Percentiles rank a stretch among this genome's conserved stretches.
Evolutionary conservation across 1,140 invertebrate species (phyloP).

Genomic region (Caerostris extrusa): DNA sequence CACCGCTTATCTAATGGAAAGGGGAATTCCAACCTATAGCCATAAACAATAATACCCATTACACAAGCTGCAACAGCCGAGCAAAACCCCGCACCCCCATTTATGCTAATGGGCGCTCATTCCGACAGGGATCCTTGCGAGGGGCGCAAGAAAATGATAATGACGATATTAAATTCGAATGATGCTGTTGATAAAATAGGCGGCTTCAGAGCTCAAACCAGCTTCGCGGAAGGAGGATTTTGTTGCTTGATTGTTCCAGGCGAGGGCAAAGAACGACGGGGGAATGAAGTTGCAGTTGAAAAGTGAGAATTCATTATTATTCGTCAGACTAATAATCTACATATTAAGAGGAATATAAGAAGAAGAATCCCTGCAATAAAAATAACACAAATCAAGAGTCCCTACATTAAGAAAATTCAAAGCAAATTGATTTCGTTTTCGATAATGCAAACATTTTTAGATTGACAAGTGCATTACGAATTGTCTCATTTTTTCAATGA

Average conservation of each 20-base stretch:
- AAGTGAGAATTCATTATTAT: not conserved
- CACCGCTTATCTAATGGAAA: conserved; percentile 24
- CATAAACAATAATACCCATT: conserved; percentile 40
- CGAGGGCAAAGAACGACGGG: not conserved
- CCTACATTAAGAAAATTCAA: too few relatives aligned
- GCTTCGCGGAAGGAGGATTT: conserved; percentile 1
- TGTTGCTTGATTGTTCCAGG: conserved; percentile 7
- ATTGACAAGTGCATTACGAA: too few relatives aligned
- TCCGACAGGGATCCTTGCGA: conserved; percentile 60
- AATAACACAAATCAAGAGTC: too few relatives aligned
- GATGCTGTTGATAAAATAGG: conserved; percentile 66
- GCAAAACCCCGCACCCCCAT: conserved; percentile 32
- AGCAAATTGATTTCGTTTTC: too few relatives aligned
- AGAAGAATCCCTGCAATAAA: too few relatives aligned
- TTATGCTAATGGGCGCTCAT: conserved; percentile 68
- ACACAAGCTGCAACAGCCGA: not conserved
- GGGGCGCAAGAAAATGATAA: conserved; percentile 70
- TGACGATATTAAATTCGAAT: conserved; percentile 74
- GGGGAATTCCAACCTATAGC: not conserved
- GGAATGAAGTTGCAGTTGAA: not conserved
- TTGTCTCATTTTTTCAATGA: too few relatives aligned
- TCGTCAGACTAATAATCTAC: too few relatives aligned
- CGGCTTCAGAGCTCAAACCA: conserved; percentile 18
- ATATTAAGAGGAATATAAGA: too few relatives aligned
- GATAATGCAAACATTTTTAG: too few relatives aligned